phyloP scores from a whole-genome alignment of 2,888 invertebrate genomes.

The Drosophila robusta region DNA sequence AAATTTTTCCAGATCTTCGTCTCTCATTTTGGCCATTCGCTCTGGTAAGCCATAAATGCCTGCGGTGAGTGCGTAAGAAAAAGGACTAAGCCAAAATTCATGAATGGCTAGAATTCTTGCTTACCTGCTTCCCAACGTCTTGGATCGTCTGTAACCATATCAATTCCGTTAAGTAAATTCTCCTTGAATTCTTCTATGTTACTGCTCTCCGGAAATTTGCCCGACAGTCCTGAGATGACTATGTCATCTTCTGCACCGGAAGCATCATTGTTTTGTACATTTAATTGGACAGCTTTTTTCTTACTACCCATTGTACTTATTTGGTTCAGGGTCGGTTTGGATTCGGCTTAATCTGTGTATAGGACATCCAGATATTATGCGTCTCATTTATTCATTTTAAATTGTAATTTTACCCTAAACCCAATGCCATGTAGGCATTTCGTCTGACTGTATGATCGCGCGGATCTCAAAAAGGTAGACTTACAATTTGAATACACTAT shows the following conservation, averaged over 20 bases:
- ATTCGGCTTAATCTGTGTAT: conserved; percentile 14
- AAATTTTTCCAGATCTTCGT: conserved; percentile 89
- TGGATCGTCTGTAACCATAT: conserved; percentile 96
- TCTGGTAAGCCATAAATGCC: conserved; percentile 92
- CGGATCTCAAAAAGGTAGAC: no score
- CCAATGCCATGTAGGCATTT: neutral
- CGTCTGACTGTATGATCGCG: no score
- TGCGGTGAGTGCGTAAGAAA: conserved; percentile 1
- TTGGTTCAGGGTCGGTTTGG: conserved; percentile 42
- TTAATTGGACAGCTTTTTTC: conserved; percentile 38
- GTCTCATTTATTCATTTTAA: neutral
- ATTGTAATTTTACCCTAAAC: neutral
- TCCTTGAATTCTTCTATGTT: conserved; percentile 96
- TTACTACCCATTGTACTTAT: conserved; percentile 56
- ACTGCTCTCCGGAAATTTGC: conserved; percentile 95
- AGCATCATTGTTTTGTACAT: conserved; percentile 23
- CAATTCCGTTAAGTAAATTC: conserved; percentile 95
- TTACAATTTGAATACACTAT: no score
- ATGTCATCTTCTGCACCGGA: conserved; percentile 87
- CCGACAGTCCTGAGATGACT: conserved; percentile 93
- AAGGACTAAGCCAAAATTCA: neutral
- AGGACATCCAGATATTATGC: no score
- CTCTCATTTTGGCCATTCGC: conserved; percentile 93
- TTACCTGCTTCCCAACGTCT: conserved; percentile 93
- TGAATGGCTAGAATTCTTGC: neutral